A percentile compares a stretch with the other conserved stretches of the same genome.
Evolutionary conservation across 2,888 invertebrate genomes (phyloP).

Genomic region (Endomychus coccineus): DNA sequence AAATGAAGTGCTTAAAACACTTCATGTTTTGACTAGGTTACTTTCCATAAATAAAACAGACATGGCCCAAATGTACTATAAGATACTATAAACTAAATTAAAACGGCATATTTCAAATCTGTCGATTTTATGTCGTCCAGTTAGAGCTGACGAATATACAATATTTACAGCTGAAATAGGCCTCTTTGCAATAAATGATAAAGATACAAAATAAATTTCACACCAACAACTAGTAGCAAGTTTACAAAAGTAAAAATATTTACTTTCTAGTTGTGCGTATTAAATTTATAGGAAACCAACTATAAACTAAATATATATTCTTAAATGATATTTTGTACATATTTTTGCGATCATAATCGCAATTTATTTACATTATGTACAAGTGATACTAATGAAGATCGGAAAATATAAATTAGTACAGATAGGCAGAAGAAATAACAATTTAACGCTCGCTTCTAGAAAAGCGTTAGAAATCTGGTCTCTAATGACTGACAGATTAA

Average conservation of each 20-base stretch:
- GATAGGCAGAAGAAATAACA: slow-evolving; percentile 16
- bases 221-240: slow-evolving; percentile 27
- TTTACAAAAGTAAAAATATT: slow-evolving; percentile 15
- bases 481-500: no score
- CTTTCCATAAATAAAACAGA: slow-evolving; percentile 37
- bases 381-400: slow-evolving; percentile 23
- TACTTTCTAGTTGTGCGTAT: slow-evolving; percentile 26
- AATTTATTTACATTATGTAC: slow-evolving; percentile 31
- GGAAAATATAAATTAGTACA: slow-evolving; percentile 12
- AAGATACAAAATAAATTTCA: slow-evolving; percentile 26
- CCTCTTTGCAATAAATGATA: slow-evolving; percentile 8
- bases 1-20: slow-evolving; percentile 41
- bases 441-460: no score
- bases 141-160: slow-evolving; percentile 42
- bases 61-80: slow-evolving; percentile 29
- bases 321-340: background rate
- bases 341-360: background rate
- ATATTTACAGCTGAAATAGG: slow-evolving; percentile 37
- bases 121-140: no score
- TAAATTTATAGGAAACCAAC: slow-evolving; percentile 2
- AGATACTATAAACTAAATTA: slow-evolving; percentile 21
- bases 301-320: background rate
- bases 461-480: no score
- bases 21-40: slow-evolving; percentile 44
- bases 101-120: slow-evolving; percentile 22